Evolutionary conservation across 1,140 invertebrate species (phyloP).

Genomic region (Papilio helenus): DNA sequence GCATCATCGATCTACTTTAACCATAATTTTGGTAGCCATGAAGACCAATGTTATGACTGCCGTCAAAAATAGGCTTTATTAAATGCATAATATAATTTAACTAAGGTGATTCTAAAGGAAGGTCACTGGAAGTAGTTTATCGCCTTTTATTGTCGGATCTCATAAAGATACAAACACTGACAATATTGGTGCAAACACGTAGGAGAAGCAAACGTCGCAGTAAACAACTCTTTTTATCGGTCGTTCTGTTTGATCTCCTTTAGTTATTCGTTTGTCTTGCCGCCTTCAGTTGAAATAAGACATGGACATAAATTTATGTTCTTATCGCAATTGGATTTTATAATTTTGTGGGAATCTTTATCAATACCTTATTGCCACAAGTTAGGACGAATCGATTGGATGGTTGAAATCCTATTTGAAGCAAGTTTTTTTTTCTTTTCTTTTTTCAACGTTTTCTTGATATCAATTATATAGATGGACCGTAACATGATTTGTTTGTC

Average conservation of each 20-base stretch:
- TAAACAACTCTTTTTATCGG: slow-evolving; percentile 21
- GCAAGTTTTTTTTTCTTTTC: no score
- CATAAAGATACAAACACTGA: neutral
- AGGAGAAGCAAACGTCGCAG: neutral
- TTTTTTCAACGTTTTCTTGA: neutral
- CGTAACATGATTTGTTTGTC: neutral
- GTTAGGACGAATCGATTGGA: no score
- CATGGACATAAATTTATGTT: neutral
- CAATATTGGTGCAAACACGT: neutral
- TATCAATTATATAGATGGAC: neutral
- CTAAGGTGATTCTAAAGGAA: neutral
- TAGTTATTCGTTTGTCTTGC: neutral
- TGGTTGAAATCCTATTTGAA: no score
- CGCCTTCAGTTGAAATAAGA: neutral
- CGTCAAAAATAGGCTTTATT: neutral
- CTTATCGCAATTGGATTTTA: neutral
- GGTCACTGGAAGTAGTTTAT: neutral
- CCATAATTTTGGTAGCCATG: no score
- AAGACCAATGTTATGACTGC: neutral
- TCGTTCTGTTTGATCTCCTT: neutral
- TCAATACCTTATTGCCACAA: no score
- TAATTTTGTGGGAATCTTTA: no score
- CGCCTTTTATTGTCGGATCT: neutral
- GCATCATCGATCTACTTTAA: neutral
- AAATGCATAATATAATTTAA: neutral